Evolutionary conservation across 2,888 invertebrate genomes (phyloP).

Genomic region (Drosophila formosana): DNA sequence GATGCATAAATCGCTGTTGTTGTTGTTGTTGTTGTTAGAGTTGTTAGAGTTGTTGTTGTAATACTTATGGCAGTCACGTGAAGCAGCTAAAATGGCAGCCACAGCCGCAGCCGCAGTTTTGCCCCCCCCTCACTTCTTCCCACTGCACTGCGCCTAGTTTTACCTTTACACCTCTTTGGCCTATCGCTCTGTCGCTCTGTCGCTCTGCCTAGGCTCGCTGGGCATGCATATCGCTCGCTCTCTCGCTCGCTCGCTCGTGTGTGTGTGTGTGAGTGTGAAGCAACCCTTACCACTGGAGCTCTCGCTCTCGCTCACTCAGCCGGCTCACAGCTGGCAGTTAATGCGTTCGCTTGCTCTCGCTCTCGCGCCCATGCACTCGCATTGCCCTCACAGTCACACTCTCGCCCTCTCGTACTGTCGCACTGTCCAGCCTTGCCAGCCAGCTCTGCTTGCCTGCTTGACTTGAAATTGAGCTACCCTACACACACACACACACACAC

Average conservation of each 20-base stretch:
- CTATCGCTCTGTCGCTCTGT: constrained; percentile 20
- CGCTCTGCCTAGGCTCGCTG: constrained; percentile 43
- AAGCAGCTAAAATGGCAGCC: constrained; percentile 53
- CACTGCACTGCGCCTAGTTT: constrained; percentile 17
- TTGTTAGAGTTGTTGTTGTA: constrained; percentile 29
- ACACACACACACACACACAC: constrained; percentile 31
- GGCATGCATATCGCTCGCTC: constrained; percentile 3
- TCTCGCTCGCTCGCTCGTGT: constrained; percentile 48
- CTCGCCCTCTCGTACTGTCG: constrained; percentile 7
- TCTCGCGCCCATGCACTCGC: constrained; percentile 1
- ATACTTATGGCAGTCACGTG: constrained; percentile 34
- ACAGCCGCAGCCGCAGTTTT: neutral
- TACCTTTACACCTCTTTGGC: constrained; percentile 21
- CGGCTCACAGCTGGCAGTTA: constrained; percentile 5
- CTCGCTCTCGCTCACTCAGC: constrained; percentile 1
- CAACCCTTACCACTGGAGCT: constrained; percentile 60
- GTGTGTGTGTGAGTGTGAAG: constrained; percentile 14
- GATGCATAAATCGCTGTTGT: constrained; percentile 13
- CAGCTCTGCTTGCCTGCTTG: constrained; percentile 50
- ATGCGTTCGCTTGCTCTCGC: constrained; percentile 23
- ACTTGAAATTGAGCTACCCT: constrained; percentile 71
- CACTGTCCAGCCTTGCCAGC: constrained; percentile 19
- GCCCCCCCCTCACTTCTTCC: neutral
- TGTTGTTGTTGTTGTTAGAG: constrained; percentile 21
- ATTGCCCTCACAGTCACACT: neutral